Percentiles rank a stretch among this genome's conserved stretches.
These are phyloP conservation scores for Ectobius pallidus DNA, from an alignment of 2,888 invertebrate genomes.

Conservation along the genomic window DNA sequence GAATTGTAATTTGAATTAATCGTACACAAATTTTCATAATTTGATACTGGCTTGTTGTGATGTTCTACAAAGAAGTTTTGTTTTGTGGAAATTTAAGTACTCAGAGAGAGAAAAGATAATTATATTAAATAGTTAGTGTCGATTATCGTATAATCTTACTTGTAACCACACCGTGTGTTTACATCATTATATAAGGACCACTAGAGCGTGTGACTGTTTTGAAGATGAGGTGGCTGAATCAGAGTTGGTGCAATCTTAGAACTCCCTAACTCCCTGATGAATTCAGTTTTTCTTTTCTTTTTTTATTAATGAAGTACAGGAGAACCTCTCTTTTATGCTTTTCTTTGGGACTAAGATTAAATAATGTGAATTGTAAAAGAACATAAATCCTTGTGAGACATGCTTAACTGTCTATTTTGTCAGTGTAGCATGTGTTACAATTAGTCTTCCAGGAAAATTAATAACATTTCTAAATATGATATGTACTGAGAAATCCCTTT, in stretches of 20 bases:
- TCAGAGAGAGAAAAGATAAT: background rate
- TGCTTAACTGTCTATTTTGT: too few relatives aligned
- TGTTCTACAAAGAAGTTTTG: background rate
- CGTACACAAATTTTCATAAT: background rate
- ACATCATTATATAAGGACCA: constrained; percentile 6
- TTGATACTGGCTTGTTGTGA: constrained; percentile 7
- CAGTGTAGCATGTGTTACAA: too few relatives aligned
- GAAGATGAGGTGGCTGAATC: background rate
- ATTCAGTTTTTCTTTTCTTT: background rate
- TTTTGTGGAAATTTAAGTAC: constrained; percentile 1
- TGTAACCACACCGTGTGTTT: constrained; percentile 26
- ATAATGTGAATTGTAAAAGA: too few relatives aligned
- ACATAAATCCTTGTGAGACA: too few relatives aligned
- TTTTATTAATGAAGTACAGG: background rate
- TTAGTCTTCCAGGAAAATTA: too few relatives aligned
- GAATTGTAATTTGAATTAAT: constrained; percentile 13
- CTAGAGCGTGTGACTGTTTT: background rate
- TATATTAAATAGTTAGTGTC: constrained; percentile 14
- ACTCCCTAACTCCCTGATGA: background rate
- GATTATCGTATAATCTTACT: constrained; percentile 26
- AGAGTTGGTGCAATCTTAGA: background rate
- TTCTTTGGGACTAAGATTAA: too few relatives aligned
- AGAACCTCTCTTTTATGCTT: background rate
- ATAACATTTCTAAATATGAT: too few relatives aligned
- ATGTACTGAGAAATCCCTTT: too few relatives aligned